Percentiles rank a stretch among this genome's conserved stretches.
Evolutionary conservation across 1,140 invertebrate species (phyloP).

Genomic region (Potamilus streckersoni): DNA sequence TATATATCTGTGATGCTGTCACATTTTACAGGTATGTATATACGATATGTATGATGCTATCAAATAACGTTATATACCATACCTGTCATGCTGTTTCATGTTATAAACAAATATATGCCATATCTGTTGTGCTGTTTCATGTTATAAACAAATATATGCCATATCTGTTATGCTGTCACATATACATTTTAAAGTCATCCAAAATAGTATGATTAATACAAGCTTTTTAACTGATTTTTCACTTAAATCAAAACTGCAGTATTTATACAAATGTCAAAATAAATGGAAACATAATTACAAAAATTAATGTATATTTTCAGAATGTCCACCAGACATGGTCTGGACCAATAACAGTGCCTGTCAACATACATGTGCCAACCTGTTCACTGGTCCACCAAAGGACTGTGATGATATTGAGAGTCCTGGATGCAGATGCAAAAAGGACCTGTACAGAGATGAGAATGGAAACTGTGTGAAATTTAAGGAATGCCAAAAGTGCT

Average conservation of each 20-base stretch:
- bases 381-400: constrained; percentile 1
- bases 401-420: constrained; percentile 22
- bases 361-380: constrained; percentile 29
- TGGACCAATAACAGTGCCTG: constrained; percentile 28
- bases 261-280: not conserved
- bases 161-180: no score
- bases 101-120: no score
- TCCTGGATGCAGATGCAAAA: constrained; percentile 30
- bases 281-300: constrained; percentile 1
- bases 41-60: no score
- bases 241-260: not conserved
- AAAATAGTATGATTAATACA: not conserved
- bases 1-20: no score
- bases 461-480: constrained; percentile 27
- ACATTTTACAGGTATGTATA: no score
- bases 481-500: constrained; percentile 25
- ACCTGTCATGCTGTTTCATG: no score
- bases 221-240: not conserved
- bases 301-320: constrained; percentile 6
- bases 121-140: no score
- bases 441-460: constrained; percentile 26
- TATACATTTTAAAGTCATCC: not conserved
- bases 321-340: constrained; percentile 14
- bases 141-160: no score
- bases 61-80: no score